These are phyloP conservation scores for Microctenopoma stevenorrisi DNA, from an alignment of 2,797 vertebrate species.

Conservation along the genomic window DNA sequence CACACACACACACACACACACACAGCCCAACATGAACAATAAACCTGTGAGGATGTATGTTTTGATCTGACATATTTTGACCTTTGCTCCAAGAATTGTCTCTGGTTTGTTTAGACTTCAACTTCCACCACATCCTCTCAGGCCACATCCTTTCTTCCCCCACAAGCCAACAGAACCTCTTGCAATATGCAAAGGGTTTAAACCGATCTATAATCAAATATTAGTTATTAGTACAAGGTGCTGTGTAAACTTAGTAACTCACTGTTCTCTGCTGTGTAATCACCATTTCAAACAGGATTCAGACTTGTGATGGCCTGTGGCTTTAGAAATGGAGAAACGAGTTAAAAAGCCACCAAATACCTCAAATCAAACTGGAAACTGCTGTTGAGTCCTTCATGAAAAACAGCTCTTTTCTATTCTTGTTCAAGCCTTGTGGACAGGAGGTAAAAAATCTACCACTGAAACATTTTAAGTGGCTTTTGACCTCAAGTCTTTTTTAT, in stretches of 20 bases:
- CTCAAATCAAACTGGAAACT: slow-evolving; percentile 17
- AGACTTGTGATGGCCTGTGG: slow-evolving; percentile 1
- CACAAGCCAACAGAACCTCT: slow-evolving; percentile 13
- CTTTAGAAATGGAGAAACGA: slow-evolving; percentile 20
- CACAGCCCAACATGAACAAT: slow-evolving; percentile 36
- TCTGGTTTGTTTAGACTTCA: slow-evolving; percentile 25
- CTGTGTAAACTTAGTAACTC: slow-evolving; percentile 25
- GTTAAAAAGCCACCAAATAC: slow-evolving; percentile 8
- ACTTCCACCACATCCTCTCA: slow-evolving; percentile 34
- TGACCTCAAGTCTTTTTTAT: slow-evolving; percentile 36
- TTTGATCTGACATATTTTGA: slow-evolving; percentile 29
- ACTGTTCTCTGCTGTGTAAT: slow-evolving; percentile 15
- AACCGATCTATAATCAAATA: slow-evolving; percentile 24
- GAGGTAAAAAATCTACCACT: slow-evolving; percentile 35
- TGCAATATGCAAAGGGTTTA: slow-evolving; percentile 22
- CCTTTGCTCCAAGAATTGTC: slow-evolving; percentile 16
- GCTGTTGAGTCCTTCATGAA: slow-evolving; percentile 21
- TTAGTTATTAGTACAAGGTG: slow-evolving; percentile 41
- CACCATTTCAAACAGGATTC: slow-evolving; percentile 38
- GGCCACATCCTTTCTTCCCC: slow-evolving; percentile 5
- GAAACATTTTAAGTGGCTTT: slow-evolving; percentile 26
- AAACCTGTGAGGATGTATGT: slow-evolving; percentile 23
- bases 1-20: no score
- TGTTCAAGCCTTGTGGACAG: slow-evolving; percentile 28
- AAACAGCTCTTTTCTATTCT: slow-evolving; percentile 22